Conservation (phyloP, 2,113 vertebrate genomes). For the Ramphastos sulfuratus region DNA sequence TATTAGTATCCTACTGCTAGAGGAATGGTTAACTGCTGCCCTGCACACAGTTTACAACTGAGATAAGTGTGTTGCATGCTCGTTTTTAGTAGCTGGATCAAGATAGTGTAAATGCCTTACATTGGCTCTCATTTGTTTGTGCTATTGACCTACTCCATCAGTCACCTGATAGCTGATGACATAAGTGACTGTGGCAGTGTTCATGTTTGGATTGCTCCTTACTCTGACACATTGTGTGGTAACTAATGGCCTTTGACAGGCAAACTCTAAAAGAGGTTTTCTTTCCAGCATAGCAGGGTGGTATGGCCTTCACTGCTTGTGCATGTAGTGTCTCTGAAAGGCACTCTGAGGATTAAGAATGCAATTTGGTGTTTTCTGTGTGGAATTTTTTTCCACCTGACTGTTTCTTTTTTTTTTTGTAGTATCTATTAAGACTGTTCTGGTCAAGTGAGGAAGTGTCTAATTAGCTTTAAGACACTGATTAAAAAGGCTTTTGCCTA, state of each 20-base stretch:
- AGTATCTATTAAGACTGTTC: not conserved
- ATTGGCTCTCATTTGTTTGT: not conserved
- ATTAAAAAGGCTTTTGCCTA: not conserved
- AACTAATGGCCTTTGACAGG: not conserved
- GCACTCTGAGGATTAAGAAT: not conserved
- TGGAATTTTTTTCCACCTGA: not conserved
- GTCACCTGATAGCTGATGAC: slow-evolving; percentile 28
- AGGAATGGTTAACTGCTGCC: not conserved
- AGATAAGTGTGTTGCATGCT: not conserved
- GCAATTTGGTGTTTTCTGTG: not conserved
- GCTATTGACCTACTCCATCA: slow-evolving; percentile 9
- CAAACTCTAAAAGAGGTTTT: not conserved
- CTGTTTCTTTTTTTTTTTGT: not conserved
- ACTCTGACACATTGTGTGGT: not conserved
- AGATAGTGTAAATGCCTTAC: not conserved
- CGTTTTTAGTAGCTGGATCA: not conserved
- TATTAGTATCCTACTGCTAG: not conserved
- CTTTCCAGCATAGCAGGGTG: not conserved
- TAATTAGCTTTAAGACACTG: not conserved
- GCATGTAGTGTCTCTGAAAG: not conserved
- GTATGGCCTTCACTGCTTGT: not conserved
- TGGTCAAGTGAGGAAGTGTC: not conserved
- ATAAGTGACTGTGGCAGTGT: not conserved
- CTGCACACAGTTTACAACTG: not conserved
- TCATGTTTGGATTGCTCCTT: not conserved